These are phyloP conservation scores for Leucoptera coffeella DNA, from an alignment of 2,888 invertebrate species.

Conservation along the genomic window DNA sequence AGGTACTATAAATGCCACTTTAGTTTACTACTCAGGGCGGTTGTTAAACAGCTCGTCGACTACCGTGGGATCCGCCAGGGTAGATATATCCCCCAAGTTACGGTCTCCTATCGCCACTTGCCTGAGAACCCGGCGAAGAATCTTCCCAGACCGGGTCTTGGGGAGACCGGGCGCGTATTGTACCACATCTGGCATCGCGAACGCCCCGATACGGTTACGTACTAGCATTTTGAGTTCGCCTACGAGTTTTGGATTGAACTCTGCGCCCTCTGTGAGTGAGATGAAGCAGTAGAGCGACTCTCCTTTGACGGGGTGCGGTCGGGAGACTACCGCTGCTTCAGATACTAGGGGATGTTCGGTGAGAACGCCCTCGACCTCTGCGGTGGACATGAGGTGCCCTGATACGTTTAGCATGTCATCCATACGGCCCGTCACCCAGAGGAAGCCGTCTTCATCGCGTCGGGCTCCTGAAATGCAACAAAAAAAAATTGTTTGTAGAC, in stretches of 20 bases:
- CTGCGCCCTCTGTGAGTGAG: conserved; percentile 73
- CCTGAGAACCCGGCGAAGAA: conserved; percentile 91
- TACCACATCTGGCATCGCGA: conserved; percentile 91
- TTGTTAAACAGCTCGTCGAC: conserved; percentile 74
- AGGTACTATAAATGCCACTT: too few relatives aligned
- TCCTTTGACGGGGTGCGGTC: conserved; percentile 92
- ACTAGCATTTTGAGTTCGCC: conserved; percentile 72
- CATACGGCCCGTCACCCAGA: conserved; percentile 94
- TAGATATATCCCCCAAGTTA: conserved; percentile 89
- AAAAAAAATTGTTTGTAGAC: too few relatives aligned
- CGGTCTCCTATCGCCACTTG: conserved; percentile 87
- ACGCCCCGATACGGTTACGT: conserved; percentile 88
- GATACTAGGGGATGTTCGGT: conserved; percentile 72
- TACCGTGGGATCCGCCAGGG: conserved; percentile 87
- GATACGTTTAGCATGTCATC: conserved; percentile 99
- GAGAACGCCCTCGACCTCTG: conserved; percentile 83
- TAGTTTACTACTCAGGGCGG: conserved; percentile 58
- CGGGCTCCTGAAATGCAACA: conserved; percentile 74
- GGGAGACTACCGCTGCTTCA: conserved; percentile 94
- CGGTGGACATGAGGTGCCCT: conserved; percentile 95
- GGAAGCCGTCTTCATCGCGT: conserved; percentile 88
- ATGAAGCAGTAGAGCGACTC: conserved; percentile 97
- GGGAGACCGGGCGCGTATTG: conserved; percentile 93
- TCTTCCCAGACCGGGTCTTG: conserved; percentile 96
- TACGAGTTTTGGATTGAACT: conserved; percentile 64